Evolutionary conservation across 2,113 vertebrate species (phyloP), one percentile per base, ranked within the genome.

Genomic region (Podiceps cristatus): DNA sequence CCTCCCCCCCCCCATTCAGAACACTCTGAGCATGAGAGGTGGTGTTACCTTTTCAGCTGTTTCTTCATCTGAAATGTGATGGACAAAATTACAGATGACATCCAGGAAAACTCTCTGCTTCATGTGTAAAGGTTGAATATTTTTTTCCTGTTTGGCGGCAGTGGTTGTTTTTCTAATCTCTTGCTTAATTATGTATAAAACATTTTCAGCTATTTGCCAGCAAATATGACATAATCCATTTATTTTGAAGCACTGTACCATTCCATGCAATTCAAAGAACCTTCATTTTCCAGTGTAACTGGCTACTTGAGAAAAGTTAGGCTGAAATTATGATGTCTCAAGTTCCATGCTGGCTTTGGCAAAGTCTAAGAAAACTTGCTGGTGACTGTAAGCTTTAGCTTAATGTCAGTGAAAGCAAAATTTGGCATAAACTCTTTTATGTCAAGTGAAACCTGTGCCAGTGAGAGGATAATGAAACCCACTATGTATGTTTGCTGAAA

Each of bases 181-280:
- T 64, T 64, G 10, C 31, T 84, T 97, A 88, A 92, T 86, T 96
- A 59, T 2, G 3, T 80, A 33, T 92, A 84, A 93, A 79, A 44
- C 18, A 44, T 86, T 71, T 68, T 78, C 35, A 89, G 47, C 31
- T 20, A 2, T 47, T 89, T 95, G 83, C 88, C 72, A 92, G 49
- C 60, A 86, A 84, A 74, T 80, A 68, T 89, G 92, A 95, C 49
- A 69, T 86, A 71, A 92, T 73, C 24, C 42, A 59, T 92, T 97
- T 93, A 77, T 92, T 96, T 94, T 88, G 59, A 86, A 79, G 49
- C 50, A 13, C 19, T 52, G 19, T 62, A 58, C 37, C 44, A 42
- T 88, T 88, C 71, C 82, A 16, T 42, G 67, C 59, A 50, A 22
- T 88, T 86, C 53, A 18, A 71, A 82, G 72, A 67, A 52, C 18